phyloP scores from a whole-genome alignment of 2,888 invertebrate species.

The Drosophila emarginata region DNA sequence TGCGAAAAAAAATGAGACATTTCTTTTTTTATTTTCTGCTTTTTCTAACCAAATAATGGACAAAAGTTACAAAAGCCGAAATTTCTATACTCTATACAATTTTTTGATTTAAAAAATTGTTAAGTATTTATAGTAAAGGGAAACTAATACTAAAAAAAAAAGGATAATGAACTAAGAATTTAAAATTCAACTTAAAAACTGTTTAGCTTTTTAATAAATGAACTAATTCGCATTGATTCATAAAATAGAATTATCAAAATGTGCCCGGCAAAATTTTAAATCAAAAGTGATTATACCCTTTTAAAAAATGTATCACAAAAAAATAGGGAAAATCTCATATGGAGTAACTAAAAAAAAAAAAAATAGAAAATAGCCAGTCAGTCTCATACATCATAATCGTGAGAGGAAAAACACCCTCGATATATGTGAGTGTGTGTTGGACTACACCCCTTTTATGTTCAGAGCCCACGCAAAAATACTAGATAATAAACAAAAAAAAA shows the following conservation, averaged over 20 bases:
- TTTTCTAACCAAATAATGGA: constrained; percentile 40
- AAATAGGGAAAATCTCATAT: constrained; percentile 47
- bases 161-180: too few species aligned
- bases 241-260: too few species aligned
- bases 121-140: too few species aligned
- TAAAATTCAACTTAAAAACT: too few species aligned
- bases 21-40: constrained; percentile 28
- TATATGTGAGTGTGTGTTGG: constrained; percentile 17
- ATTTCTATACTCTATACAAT: too few species aligned
- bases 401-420: constrained; percentile 14
- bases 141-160: too few species aligned
- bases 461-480: constrained; percentile 49
- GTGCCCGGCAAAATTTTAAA: not conserved
- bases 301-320: constrained; percentile 6
- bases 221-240: too few species aligned
- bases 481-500: constrained; percentile 46
- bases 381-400: constrained; percentile 78
- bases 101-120: too few species aligned
- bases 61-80: constrained; percentile 33
- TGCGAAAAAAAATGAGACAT: constrained; percentile 31
- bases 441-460: constrained; percentile 28
- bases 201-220: too few species aligned
- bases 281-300: not conserved
- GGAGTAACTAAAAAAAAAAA: constrained; percentile 55
- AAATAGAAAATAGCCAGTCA: constrained; percentile 26